Evolutionary conservation across 1,140 invertebrate species (phyloP).

Genomic region (Potamilus streckersoni): DNA sequence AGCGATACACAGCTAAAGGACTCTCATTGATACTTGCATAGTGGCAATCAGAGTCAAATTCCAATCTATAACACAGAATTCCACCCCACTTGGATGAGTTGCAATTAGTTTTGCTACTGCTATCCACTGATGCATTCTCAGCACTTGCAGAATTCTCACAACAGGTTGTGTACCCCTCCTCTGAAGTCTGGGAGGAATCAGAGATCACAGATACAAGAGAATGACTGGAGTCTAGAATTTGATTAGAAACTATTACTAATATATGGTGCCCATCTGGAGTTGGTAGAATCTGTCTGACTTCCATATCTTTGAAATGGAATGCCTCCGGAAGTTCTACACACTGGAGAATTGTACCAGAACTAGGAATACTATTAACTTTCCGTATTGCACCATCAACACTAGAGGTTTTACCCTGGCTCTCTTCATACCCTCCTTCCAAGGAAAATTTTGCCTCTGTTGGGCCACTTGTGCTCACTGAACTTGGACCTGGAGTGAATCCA

Average conservation of each 20-base stretch:
- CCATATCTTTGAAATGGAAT: conserved; percentile 46
- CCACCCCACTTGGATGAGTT: conserved; percentile 42
- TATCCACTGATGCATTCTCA: background rate
- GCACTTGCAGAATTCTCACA: background rate
- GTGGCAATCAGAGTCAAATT: conserved; percentile 36
- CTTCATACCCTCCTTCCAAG: conserved; percentile 9
- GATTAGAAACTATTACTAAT: conserved; percentile 54
- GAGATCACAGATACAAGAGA: conserved; percentile 1
- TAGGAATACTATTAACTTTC: conserved; percentile 16
- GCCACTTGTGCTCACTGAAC: conserved; percentile 19
- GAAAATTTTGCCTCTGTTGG: conserved; percentile 22
- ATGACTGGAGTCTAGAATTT: conserved; percentile 9
- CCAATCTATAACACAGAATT: conserved; percentile 65
- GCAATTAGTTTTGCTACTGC: conserved; percentile 16
- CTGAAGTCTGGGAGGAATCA: background rate
- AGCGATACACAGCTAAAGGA: conserved; percentile 42
- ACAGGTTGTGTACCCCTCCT: conserved; percentile 4
- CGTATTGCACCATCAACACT: conserved; percentile 26
- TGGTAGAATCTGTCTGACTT: conserved; percentile 53
- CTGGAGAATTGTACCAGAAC: conserved; percentile 53
- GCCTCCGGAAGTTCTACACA: conserved; percentile 59
- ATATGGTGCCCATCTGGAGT: conserved; percentile 57
- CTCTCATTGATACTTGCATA: conserved; percentile 59
- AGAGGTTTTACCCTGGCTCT: conserved; percentile 9
- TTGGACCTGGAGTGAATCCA: conserved; percentile 50